Conservation (phyloP, 1,140 invertebrate species). For the Phthorimaea operculella region DNA sequence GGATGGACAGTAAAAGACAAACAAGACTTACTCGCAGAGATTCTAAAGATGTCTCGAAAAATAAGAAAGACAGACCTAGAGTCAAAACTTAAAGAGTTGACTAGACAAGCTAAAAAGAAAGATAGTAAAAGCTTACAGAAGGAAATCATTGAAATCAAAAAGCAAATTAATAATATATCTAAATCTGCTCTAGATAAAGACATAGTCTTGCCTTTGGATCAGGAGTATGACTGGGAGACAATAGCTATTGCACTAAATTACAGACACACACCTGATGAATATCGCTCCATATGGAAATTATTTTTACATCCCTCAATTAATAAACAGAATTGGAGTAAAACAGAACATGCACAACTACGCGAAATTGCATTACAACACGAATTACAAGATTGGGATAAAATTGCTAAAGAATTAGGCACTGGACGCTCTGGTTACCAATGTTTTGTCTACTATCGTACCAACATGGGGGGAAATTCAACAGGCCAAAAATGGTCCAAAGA, state of each 20-base stretch:
- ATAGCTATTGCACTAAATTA: constrained; percentile 37
- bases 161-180: constrained; percentile 23
- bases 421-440: constrained; percentile 74
- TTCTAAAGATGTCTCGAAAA: constrained; percentile 38
- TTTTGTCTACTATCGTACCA: constrained; percentile 72
- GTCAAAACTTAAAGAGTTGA: constrained; percentile 30
- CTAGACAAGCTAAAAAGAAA: constrained; percentile 24
- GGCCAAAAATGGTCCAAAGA: constrained; percentile 67
- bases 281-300: constrained; percentile 71
- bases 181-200: constrained; percentile 30
- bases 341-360: constrained; percentile 69
- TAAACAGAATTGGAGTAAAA: constrained; percentile 69
- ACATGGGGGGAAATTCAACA: constrained; percentile 45
- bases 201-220: constrained; percentile 38
- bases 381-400: constrained; percentile 73
- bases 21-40: constrained; percentile 28
- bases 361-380: constrained; percentile 59
- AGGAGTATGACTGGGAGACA: constrained; percentile 57
- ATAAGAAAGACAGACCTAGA: constrained; percentile 30
- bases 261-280: constrained; percentile 45
- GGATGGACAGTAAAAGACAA: constrained; percentile 56
- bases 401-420: constrained; percentile 69
- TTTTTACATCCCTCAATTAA: constrained; percentile 75
- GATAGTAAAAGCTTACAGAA: constrained; percentile 21
- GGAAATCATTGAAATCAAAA: constrained; percentile 27